Evolutionary conservation across 64 coral and sea anemone genomes (phyloP), one percentile per base, ranked within the genome.

Genomic region (Porites lutea): DNA sequence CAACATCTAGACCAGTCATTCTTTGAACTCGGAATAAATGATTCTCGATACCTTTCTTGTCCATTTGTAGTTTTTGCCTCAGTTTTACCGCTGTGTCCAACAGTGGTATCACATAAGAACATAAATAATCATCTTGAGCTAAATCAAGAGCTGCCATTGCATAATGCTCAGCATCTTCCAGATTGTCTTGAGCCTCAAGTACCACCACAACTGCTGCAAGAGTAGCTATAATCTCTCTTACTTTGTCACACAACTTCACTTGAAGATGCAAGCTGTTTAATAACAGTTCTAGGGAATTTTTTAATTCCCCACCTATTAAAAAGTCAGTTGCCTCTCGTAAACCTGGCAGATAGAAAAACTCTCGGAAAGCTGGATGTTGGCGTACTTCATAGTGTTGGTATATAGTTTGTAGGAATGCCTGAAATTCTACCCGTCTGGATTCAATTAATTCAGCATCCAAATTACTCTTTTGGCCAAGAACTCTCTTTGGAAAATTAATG

Each of bases 211-310:
- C 82, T 23, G 88, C 91, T 12, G 90, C 91, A 10, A 99, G 64
- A 4, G 97, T 99, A 75, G 97, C 94, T 27, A 96, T 74, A 75
- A 92, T 88, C 68, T 99, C 94, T 55, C 76, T 78, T 52, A 72
- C 83, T 50, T 91, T 62, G 73, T 99, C 97, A 43, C 86, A 86
- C 82, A 99, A 77, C 72, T 99, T 99, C 58, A 96, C 91, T 75
- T 99, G 97, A 52, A 99, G 91, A 20, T 99, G 97, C 8, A 99
- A 54, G 2, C 82, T 92, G 87, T 99, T 99, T 83, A 93, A 62
- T 0, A 96, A 85, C 52, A 96, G 86, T 80, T 87, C 79, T 78
- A 99, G 75, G 11, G 90, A 81, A 77, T 93, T 78, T 22, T 83
- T 77, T 27, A 96, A 88, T 87, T 93, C 86, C 4, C 97, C 94